Percentiles rank a stretch among this genome's conserved stretches.
Conservation (phyloP, 2,797 vertebrate genomes). For the Varecia variegata region DNA sequence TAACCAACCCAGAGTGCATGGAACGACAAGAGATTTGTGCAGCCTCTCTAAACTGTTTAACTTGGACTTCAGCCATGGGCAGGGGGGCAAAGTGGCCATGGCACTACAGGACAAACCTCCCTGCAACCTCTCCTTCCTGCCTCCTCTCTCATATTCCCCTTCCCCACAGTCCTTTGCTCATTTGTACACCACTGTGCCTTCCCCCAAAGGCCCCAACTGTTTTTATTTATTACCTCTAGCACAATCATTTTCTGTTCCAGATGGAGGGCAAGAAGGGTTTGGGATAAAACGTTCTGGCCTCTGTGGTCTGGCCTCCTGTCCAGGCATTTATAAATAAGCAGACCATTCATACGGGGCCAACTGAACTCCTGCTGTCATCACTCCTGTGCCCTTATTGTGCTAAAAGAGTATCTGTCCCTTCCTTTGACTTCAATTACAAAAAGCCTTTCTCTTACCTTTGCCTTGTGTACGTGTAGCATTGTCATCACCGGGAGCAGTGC, state of each 20-base stretch:
- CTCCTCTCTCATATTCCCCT: not conserved
- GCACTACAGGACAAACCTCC: too few relatives aligned
- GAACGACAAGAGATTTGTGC: not conserved
- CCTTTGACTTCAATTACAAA: not conserved
- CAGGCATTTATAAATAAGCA: conserved; percentile 39
- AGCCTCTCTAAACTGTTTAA: not conserved
- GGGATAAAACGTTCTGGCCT: not conserved
- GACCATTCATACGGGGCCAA: not conserved
- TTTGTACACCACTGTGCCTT: not conserved
- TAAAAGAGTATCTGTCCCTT: conserved; percentile 2
- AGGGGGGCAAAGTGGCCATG: not conserved
- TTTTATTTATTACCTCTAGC: conserved; percentile 21
- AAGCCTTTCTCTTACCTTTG: conserved; percentile 5
- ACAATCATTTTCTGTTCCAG: conserved; percentile 32
- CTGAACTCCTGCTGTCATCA: conserved; percentile 25
- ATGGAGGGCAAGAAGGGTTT: not conserved
- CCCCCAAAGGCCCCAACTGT: not conserved
- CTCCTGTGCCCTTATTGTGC: not conserved
- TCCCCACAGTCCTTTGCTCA: not conserved
- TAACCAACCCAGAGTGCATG: not conserved
- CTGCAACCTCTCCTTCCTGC: not conserved
- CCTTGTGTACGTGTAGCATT: not conserved
- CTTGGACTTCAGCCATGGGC: not conserved
- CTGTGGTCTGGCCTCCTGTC: conserved; percentile 12
- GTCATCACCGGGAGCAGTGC: not conserved